These are phyloP conservation scores for Trachymyrmex cornetzi DNA, from an alignment of 1,140 invertebrate species.

Conservation along the genomic window DNA sequence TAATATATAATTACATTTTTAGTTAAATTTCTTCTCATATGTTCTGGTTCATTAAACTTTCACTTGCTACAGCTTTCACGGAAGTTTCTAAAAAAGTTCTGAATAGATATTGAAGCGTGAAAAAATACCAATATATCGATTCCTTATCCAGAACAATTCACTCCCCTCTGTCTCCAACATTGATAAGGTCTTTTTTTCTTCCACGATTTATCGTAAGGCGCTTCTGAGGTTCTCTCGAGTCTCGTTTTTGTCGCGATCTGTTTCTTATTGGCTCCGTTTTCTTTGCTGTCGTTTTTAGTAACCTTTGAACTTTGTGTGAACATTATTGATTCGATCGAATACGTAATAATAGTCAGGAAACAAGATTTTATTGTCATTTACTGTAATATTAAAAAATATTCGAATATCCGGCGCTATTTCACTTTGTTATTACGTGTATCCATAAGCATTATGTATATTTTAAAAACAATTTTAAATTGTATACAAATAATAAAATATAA, in stretches of 20 bases:
- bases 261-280: constrained; percentile 49
- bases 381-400: not conserved
- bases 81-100: constrained; percentile 25
- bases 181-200: constrained; percentile 23
- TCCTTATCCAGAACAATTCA: constrained; percentile 38
- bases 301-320: constrained; percentile 26
- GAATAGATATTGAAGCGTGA: constrained; percentile 46
- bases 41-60: not conserved
- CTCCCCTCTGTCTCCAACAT: not conserved
- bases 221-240: constrained; percentile 27
- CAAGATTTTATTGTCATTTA: not conserved
- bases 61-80: not conserved
- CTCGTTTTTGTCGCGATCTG: constrained; percentile 45
- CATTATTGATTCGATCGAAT: constrained; percentile 33
- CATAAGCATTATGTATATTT: not conserved
- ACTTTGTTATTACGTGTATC: not conserved
- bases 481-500: not conserved
- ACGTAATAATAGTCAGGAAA: not conserved
- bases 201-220: constrained; percentile 27
- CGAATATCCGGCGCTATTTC: not conserved
- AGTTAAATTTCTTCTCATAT: not conserved
- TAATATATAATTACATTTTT: not conserved
- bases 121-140: constrained; percentile 59
- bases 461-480: not conserved
- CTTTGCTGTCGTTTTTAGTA: not conserved